Base-by-base conservation (phyloP, 2,888 invertebrate genomes). In the Platypus cylindrus region DNA sequence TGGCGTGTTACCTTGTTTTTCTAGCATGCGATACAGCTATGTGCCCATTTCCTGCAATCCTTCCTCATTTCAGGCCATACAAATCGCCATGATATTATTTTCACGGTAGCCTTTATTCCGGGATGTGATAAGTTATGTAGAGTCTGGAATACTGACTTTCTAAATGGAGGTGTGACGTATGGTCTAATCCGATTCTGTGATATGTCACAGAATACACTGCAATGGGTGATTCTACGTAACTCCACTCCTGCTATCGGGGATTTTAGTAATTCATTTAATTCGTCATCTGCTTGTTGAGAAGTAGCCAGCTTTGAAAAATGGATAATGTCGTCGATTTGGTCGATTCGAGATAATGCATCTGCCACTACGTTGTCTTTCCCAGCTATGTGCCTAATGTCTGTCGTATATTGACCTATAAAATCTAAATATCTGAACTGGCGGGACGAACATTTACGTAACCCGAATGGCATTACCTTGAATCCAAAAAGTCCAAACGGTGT, bases 401-500 rank as follows among this genome's bases (percentile, higher is more conserved):
- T 24, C 3, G 24, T 24, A 3, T 3, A 24, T 12, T 24, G 24
- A 8, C 24, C 12, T 3, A 8, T 24, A 12, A 24, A 24, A 8
- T 24, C 24, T 12, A 24, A 12, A 4, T 9, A 3, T 8, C 24
- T 7, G 24, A n/a, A n/a, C n/a, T n/a, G n/a, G n/a, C n/a, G n/a
- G n/a, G n/a, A n/a, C n/a, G n/a, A n/a, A n/a, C n/a, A n/a, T n/a
- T n/a, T n/a, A n/a, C 32, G 7, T 7, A 24, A 14, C 4, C 32
- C 32, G 14, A 34, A 36, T 18, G 36, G 32, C 36, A 36, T 36
- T 8, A 13, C 32, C 11, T 32, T n/a, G 17, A 18, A 36, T 23
- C 32, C 36, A 17, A 36, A 36, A 9, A 36, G 13, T 12, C 36
- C 36, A 15, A 36, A 36, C 7, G 36, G 30, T 9, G 30, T 36